Conservation (phyloP, 2,888 invertebrate genomes). For the Nomada fabriciana region DNA sequence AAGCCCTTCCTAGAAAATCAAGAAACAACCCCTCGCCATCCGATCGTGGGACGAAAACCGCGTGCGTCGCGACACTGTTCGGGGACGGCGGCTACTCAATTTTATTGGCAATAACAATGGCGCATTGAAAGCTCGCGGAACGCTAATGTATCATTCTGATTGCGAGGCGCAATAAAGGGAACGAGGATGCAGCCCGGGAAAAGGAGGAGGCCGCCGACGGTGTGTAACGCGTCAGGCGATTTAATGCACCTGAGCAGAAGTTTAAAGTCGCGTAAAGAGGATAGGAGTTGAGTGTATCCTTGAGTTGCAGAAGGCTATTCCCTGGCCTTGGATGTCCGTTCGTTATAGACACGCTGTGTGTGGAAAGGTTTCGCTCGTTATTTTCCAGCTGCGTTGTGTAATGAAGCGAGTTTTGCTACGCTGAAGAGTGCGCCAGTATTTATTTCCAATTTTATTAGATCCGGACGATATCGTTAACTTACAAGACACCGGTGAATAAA, state of each 20-base stretch:
- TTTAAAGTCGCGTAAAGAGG: conserved; percentile 66
- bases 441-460: conserved; percentile 55
- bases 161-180: conserved; percentile 52
- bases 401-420: conserved; percentile 54
- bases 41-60: background rate
- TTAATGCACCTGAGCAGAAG: conserved; percentile 63
- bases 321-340: conserved; percentile 69
- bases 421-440: conserved; percentile 36
- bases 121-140: conserved; percentile 47
- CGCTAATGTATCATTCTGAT: conserved; percentile 58
- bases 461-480: conserved; percentile 51
- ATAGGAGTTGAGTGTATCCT: conserved; percentile 63
- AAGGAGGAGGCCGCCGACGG: conserved; percentile 15
- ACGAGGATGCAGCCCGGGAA: conserved; percentile 23
- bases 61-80: background rate
- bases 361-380: conserved; percentile 67
- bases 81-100: conserved; percentile 27
- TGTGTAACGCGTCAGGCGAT: conserved; percentile 37
- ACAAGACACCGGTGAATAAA: background rate
- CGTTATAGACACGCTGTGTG: conserved; percentile 60
- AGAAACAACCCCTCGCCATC: background rate
- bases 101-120: conserved; percentile 60
- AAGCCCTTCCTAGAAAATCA: too few species aligned
- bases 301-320: conserved; percentile 69
- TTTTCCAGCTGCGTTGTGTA: conserved; percentile 67